phyloP scores from a whole-genome alignment of 2,113 vertebrate species.

The Actinemys pallida region DNA sequence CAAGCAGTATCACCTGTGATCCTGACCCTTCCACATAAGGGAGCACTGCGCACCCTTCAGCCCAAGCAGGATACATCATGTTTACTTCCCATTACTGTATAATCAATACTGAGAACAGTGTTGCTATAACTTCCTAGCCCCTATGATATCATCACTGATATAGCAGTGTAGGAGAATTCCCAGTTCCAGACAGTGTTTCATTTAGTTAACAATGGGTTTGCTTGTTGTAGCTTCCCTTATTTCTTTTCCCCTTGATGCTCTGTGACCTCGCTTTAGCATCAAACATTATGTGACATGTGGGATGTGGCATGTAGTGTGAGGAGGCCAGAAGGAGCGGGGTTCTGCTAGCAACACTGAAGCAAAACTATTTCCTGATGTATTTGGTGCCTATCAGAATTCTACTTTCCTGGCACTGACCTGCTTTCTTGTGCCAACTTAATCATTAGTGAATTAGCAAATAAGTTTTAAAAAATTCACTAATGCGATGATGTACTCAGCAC shows the following conservation, averaged over 20 bases:
- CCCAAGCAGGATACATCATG: not conserved
- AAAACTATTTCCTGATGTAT: not conserved
- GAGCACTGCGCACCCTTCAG: rapidly evolving
- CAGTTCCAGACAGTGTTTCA: rapidly evolving
- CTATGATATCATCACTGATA: not conserved
- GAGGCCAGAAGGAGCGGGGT: not conserved
- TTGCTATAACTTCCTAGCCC: not conserved
- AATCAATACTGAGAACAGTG: not conserved
- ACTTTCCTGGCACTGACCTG: not conserved
- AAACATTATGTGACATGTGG: rapidly evolving
- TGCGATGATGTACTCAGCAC: not conserved
- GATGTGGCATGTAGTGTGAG: not conserved
- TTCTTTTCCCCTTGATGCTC: not conserved
- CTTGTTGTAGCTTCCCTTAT: not conserved
- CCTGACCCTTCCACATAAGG: not conserved
- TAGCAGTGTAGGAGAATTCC: not conserved
- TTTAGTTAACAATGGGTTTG: not conserved
- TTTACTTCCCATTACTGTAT: not conserved
- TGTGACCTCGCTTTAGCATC: rapidly evolving
- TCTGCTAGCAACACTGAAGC: too few species aligned
- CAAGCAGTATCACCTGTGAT: not conserved
- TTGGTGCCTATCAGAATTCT: not conserved
- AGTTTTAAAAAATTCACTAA: not conserved
- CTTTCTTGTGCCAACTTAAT: not conserved
- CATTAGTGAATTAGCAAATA: not conserved